Evolutionary conservation across 53 echinoderm and acorn worm species (phyloP).

Genomic region (Luidia sarsii): DNA sequence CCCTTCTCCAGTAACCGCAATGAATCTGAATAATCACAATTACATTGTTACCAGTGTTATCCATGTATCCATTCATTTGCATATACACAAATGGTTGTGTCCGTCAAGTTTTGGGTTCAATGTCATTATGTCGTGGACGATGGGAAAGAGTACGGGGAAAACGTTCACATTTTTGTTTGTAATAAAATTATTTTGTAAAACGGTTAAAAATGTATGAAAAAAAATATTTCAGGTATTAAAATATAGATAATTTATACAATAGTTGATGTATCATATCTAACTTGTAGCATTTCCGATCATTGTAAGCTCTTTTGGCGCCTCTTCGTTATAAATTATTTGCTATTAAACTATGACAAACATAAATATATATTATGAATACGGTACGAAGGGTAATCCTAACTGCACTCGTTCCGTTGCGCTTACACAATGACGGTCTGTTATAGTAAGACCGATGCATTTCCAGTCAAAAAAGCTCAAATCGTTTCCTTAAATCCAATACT

Average conservation of each 20-base stretch:
- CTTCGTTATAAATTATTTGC: too few species aligned
- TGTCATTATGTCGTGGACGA: constrained; percentile 15
- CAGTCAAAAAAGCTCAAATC: too few species aligned
- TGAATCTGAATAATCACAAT: neutral
- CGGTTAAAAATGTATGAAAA: neutral
- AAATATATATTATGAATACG: too few species aligned
- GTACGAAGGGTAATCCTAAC: too few species aligned
- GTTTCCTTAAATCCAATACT: too few species aligned
- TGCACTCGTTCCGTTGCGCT: too few species aligned
- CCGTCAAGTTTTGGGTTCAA: constrained; percentile 11
- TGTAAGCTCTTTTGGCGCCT: too few species aligned
- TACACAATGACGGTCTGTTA: too few species aligned
- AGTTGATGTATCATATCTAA: neutral
- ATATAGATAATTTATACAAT: constrained; percentile 15
- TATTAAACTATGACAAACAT: too few species aligned
- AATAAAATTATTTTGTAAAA: neutral
- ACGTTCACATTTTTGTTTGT: constrained; percentile 8
- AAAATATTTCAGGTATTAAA: constrained; percentile 31
- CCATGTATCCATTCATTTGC: neutral
- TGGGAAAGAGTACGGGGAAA: neutral
- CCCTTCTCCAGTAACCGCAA: neutral
- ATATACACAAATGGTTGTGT: neutral
- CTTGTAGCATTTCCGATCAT: constrained; percentile 18
- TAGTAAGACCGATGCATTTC: too few species aligned
- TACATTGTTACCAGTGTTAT: neutral